phyloP scores from a whole-genome alignment of 2,113 vertebrate species.

The Podarcis raffonei region DNA sequence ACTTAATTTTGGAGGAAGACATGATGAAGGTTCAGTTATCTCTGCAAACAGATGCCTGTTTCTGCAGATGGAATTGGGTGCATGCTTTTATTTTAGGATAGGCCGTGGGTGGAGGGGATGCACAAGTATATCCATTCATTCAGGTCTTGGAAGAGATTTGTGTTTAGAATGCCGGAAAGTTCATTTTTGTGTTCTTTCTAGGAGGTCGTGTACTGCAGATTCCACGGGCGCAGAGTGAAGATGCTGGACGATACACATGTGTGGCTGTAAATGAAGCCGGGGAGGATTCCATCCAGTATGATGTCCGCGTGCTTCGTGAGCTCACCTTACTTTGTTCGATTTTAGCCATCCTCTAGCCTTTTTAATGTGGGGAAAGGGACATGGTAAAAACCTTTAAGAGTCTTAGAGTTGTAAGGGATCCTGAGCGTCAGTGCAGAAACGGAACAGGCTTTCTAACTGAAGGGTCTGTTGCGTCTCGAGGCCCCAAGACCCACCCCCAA shows the following conservation, averaged over 20 bases:
- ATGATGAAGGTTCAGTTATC: not conserved
- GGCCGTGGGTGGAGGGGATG: not conserved
- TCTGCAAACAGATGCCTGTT: not conserved
- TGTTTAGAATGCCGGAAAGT: conserved; percentile 14
- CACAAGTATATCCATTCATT: not conserved
- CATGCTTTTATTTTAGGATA: not conserved
- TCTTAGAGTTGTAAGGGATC: no score
- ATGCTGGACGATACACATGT: conserved; percentile 89
- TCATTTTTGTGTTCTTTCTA: conserved; percentile 56
- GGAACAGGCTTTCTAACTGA: no score
- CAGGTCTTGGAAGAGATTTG: conserved; percentile 1
- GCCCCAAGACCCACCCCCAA: no score
- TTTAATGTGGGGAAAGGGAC: not conserved
- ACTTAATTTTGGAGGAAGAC: not conserved
- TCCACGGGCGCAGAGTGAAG: conserved; percentile 80
- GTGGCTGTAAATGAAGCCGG: conserved; percentile 95
- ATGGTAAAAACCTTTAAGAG: not conserved
- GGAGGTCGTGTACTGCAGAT: conserved; percentile 93
- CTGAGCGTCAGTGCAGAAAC: no score
- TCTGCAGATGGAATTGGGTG: not conserved
- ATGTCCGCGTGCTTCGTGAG: conserved; percentile 90
- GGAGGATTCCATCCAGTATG: conserved; percentile 92
- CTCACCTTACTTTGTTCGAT: conserved; percentile 33
- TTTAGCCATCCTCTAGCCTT: not conserved
- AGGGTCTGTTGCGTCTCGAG: no score